Evolutionary conservation across 2,113 vertebrate species (phyloP).

Genomic region (Mormyrus iriodes): DNA sequence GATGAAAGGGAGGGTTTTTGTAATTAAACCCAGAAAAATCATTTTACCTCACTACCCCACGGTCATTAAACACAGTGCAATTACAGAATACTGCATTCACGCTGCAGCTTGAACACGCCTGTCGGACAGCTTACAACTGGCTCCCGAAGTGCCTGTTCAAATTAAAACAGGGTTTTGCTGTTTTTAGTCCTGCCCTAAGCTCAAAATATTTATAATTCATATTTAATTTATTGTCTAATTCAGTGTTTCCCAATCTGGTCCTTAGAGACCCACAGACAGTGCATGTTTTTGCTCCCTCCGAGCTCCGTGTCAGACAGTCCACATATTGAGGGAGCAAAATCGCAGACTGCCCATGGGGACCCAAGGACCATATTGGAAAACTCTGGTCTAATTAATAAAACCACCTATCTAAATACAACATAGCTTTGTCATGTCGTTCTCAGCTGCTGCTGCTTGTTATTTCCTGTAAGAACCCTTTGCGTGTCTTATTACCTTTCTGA

Average conservation of each 20-base stretch:
- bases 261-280: not conserved
- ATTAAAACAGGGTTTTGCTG: not conserved
- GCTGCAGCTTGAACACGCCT: not conserved
- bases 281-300: not conserved
- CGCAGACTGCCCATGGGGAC: not conserved
- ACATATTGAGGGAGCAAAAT: not conserved
- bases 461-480: not conserved
- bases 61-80: not conserved
- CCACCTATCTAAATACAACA: not conserved
- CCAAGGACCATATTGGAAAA: not conserved
- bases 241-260: not conserved
- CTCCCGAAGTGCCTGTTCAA: not conserved
- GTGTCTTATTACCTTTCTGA: not conserved
- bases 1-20: not conserved
- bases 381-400: not conserved
- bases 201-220: not conserved
- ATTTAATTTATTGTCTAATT: not conserved
- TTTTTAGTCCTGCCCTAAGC: not conserved
- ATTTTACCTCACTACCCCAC: not conserved
- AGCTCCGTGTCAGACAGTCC: not conserved
- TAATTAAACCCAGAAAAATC: not conserved
- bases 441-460: not conserved
- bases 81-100: not conserved
- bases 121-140: not conserved
- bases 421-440: not conserved